Evolutionary conservation across 2,113 vertebrate genomes (phyloP), one percentile per base, ranked within the genome.

Genomic region (Andinoacara biseriatus): DNA sequence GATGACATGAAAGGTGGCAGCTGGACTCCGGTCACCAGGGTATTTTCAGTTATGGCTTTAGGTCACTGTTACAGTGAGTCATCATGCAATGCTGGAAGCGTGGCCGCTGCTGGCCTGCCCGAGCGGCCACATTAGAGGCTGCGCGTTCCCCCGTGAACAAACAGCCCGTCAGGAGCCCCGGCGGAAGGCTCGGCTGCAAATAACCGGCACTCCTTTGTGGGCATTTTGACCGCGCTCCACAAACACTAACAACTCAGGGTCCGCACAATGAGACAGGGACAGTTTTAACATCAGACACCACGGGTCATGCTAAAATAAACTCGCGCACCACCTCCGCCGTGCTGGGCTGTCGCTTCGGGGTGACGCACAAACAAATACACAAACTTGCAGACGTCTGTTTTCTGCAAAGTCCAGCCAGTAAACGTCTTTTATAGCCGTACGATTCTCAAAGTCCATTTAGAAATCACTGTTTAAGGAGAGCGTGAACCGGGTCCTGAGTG

Each of bases 11-110:
- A 74, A 24, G 17, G 63, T 61, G 77, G 43, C 24, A 33, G 87
- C 46, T 67, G 74, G 46, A 75, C 24, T 26, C 26, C 6, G 81
- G 86, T 80, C 84, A 62, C 77, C 3, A 4, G 75, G 58, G 57
- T 90, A 90, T 87, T 91, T 86, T 93, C 62, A 86, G 78, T 87
- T 84, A 91, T 90, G 90, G 89, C 89, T 91, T 94, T 69, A 83
- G 88, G 90, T 94, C 88, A 88, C 84, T 72, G 87, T 84, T 85
- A 86, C 78, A 87, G 85, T 93, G 91, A 93, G 85, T 95, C 94
- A 92, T 86, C 87, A 88, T 89, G 92, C 92, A 82, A 67, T 26
- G 86, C 81, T 89, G 72, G 3, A 81, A 82, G 84, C 17, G 33
- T 58, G 87, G 89, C 76, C 29, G 62, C 24, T 3, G 72, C 46